These are phyloP conservation scores for Galbula dea DNA, from an alignment of 2,113 vertebrate genomes.

Conservation along the genomic window DNA sequence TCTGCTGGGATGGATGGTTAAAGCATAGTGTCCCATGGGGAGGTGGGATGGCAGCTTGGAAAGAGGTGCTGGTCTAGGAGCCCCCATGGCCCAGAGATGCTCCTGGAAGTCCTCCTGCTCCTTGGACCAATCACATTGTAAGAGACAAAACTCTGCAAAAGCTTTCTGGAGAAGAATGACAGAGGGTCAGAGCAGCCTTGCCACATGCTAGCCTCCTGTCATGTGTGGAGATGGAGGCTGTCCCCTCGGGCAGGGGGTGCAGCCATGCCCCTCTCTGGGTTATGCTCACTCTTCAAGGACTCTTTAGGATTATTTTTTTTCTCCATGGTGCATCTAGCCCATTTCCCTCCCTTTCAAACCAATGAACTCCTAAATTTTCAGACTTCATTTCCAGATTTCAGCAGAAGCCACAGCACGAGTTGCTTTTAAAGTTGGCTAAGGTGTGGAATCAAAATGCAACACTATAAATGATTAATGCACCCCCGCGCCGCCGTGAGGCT, in stretches of 20 bases:
- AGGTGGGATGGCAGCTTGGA: rapidly evolving
- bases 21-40: neutral
- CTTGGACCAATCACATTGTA: neutral
- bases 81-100: rapidly evolving
- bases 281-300: neutral
- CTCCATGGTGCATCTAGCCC: neutral
- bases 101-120: neutral
- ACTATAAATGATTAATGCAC: constrained; percentile 22
- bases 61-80: neutral
- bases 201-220: neutral
- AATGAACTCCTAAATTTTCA: neutral
- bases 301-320: neutral
- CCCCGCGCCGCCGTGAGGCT: neutral
- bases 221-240: rapidly evolving
- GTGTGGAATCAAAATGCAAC: neutral
- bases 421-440: neutral
- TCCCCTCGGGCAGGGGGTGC: neutral
- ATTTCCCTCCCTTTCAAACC: neutral
- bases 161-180: neutral
- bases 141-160: neutral
- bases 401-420: neutral
- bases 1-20: neutral
- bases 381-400: neutral
- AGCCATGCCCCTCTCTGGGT: rapidly evolving
- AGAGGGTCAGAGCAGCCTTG: neutral